Base-by-base conservation (phyloP, 2,113 vertebrate species). In the Toxostoma redivivum region DNA sequence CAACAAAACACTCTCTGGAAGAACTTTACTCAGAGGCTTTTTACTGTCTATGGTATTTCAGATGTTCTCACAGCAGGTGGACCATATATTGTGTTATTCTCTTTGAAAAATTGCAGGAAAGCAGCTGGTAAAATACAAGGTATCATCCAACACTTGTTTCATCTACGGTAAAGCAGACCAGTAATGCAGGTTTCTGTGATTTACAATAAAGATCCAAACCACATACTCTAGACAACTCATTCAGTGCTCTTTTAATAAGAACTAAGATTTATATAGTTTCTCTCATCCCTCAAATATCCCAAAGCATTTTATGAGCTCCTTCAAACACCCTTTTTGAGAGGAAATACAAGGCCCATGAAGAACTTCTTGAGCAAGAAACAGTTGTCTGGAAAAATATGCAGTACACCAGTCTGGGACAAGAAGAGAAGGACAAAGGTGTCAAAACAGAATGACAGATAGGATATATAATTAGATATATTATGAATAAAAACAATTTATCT, bases 61-160 rank as follows among this genome's bases (percentile, higher is more conserved):
- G 85, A 95, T 89, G 74, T 94, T 96, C 64, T 93, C 92, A 81
- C 93, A 88, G 67, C 80, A 92, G 86, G 69, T 90, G 67, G 69
- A 37, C 71, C 66, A 47, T 95, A 94, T 86, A 95, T 94, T 87
- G 53, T 82, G 71, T 61, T 79, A 80, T 66, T 94, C 88, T 45
- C 83, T 88, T 88, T 90, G 84, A 90, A 88, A 88, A 95, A 92
- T 57, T 67, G 81, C 85, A 82, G 61, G 86, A 88, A 90, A 92
- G 88, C 86, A 88, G 72, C 80, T 91, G 86, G 45, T 93, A 86
- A 96, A 95, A 89, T 92, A 94, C 78, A 90, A 90, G 87, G 60
- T 93, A 81, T 94, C 90, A 91, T 92, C 84, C 53, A 80, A 37
- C 61, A 56, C 79, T 89, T 91, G 79, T 78, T 94, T 92, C 84